Evolutionary conservation across 2,888 invertebrate genomes (phyloP).

Genomic region (Lumbricus terrestris): DNA sequence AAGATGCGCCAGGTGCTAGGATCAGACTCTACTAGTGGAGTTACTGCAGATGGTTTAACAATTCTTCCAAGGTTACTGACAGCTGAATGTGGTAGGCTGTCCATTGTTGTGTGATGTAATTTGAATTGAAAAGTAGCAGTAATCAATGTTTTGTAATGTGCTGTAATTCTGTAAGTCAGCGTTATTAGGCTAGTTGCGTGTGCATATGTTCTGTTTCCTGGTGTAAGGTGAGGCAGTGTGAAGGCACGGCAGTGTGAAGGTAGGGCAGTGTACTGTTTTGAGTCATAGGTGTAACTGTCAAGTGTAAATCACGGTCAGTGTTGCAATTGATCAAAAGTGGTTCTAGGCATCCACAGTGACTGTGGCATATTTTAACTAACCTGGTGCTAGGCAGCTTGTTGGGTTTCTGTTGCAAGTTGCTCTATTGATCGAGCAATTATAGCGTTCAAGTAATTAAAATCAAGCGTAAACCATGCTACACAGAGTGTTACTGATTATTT

Average conservation of each 20-base stretch:
- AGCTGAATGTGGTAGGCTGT: neutral
- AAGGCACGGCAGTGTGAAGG: too few species aligned
- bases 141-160: neutral
- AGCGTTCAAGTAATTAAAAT: neutral
- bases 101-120: neutral
- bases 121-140: neutral
- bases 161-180: neutral
- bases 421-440: neutral
- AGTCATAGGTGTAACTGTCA: neutral
- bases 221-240: neutral
- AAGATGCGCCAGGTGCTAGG: neutral
- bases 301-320: neutral
- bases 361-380: neutral
- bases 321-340: too few species aligned
- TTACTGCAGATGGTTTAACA: neutral
- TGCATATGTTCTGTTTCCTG: neutral
- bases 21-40: too few species aligned
- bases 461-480: neutral
- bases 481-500: slow-evolving; percentile 10
- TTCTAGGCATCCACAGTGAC: too few species aligned
- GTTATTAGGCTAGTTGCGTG: neutral
- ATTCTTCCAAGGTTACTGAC: neutral
- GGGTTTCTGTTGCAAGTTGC: neutral
- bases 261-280: too few species aligned
- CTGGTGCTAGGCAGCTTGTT: neutral